A percentile compares a stretch with the other conserved stretches of the same genome.
Conservation (phyloP, 2,113 vertebrate genomes). For the Eleginops maclovinus region DNA sequence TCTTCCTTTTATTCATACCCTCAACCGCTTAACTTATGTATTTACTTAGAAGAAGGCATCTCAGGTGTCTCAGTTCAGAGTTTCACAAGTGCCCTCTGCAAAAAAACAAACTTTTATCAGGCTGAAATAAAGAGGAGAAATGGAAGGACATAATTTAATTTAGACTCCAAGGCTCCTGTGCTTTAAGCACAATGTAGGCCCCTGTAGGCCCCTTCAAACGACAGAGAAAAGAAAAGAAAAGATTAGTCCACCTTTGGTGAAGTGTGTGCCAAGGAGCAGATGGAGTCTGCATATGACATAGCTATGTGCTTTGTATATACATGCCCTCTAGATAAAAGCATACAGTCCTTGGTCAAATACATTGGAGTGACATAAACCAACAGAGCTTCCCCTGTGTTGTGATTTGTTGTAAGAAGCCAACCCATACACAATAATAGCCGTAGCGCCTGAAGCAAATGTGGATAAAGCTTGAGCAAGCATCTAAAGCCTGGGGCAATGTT, state of each 20-base stretch:
- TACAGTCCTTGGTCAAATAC: slow-evolving; percentile 44
- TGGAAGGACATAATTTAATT: slow-evolving; percentile 32
- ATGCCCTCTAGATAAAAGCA: slow-evolving; percentile 23
- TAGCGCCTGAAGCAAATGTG: slow-evolving; percentile 23
- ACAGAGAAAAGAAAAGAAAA: slow-evolving; percentile 13
- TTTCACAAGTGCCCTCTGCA: slow-evolving; percentile 19
- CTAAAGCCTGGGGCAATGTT: slow-evolving; percentile 12
- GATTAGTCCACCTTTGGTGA: slow-evolving; percentile 40
- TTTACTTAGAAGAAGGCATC: slow-evolving; percentile 8
- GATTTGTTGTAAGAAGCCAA: slow-evolving; percentile 13
- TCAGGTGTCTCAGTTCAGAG: slow-evolving; percentile 14
- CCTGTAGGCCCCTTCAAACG: slow-evolving; percentile 28
- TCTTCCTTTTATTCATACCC: not conserved
- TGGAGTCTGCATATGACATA: slow-evolving; percentile 18
- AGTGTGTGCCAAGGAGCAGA: slow-evolving; percentile 32
- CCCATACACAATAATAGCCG: not conserved
- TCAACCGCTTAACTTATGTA: not conserved
- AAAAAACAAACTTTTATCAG: slow-evolving; percentile 28
- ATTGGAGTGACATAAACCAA: slow-evolving; percentile 49
- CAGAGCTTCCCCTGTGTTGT: slow-evolving; percentile 12
- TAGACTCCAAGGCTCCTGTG: slow-evolving; percentile 8
- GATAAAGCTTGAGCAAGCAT: slow-evolving; percentile 24
- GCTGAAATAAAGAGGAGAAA: not conserved
- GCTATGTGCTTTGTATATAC: slow-evolving; percentile 24
- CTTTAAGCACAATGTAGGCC: slow-evolving; percentile 26